These are phyloP conservation scores for Echinops telfairi DNA, from an alignment of 2,113 vertebrate species.

Conservation along the genomic window DNA sequence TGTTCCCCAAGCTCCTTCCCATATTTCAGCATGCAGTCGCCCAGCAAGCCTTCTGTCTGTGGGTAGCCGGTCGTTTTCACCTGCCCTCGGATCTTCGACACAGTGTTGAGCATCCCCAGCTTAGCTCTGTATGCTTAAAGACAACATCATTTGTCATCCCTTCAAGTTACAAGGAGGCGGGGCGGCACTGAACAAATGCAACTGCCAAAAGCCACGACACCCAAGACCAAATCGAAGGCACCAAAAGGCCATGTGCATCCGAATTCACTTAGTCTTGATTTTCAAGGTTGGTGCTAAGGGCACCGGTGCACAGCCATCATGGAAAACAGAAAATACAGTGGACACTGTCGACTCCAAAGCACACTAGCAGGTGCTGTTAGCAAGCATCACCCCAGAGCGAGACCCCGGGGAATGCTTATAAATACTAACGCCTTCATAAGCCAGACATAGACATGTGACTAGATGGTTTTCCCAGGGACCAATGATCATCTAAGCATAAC, in stretches of 20 bases:
- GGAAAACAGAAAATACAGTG: not conserved
- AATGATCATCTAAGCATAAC: not conserved
- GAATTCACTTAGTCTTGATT: not conserved
- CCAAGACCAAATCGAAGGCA: not conserved
- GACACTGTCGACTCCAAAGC: not conserved
- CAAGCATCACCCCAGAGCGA: not conserved
- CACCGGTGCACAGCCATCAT: accelerated
- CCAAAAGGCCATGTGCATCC: accelerated
- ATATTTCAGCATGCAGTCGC: slow-evolving; percentile 95
- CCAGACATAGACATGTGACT: not conserved
- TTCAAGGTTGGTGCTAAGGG: not conserved
- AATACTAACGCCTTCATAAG: no score
- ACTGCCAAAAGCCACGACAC: not conserved
- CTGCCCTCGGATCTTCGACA: slow-evolving; percentile 97
- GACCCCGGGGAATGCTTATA: not conserved
- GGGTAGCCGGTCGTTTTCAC: slow-evolving; percentile 95
- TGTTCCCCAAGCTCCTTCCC: slow-evolving; percentile 94
- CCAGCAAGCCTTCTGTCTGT: slow-evolving; percentile 95
- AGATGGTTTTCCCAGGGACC: not conserved
- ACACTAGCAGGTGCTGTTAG: not conserved
- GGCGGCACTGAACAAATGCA: not conserved
- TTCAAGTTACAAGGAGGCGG: not conserved
- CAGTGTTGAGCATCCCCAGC: slow-evolving; percentile 95
- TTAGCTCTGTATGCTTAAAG: slow-evolving; percentile 94
- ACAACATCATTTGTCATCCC: slow-evolving; percentile 72